phyloP scores from a whole-genome alignment of 2,797 vertebrate genomes.

The Sitta carolinensis region DNA sequence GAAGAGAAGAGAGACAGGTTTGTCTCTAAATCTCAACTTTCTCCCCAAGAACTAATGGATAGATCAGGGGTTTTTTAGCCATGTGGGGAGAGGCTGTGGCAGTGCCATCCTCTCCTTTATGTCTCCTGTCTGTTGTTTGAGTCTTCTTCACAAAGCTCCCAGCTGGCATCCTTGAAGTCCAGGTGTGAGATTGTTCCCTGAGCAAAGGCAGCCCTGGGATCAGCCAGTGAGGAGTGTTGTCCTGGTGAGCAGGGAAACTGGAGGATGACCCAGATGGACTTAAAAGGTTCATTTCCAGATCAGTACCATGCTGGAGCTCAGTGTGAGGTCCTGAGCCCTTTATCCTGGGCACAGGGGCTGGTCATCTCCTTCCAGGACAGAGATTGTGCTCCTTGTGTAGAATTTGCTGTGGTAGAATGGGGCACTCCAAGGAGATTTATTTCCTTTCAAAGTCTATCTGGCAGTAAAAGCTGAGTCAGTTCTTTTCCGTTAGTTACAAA shows the following conservation, averaged over 20 bases:
- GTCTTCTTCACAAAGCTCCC: neutral
- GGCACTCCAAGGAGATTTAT: neutral
- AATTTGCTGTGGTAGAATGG: neutral
- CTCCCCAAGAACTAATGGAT: neutral
- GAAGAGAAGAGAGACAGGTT: neutral
- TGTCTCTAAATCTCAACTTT: neutral
- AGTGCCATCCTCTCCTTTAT: neutral
- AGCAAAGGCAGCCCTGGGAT: fast-evolving
- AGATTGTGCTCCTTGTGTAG: neutral
- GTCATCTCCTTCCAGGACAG: neutral
- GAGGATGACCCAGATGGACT: neutral
- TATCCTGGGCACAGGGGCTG: neutral
- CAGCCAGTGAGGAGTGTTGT: neutral
- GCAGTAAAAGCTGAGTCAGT: neutral
- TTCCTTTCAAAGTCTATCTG: neutral
- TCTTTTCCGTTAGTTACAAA: neutral
- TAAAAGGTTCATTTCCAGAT: neutral
- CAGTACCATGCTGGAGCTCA: neutral
- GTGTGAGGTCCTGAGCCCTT: neutral
- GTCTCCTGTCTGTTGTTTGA: fast-evolving
- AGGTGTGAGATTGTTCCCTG: neutral
- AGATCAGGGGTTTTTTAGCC: neutral
- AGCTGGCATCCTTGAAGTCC: neutral
- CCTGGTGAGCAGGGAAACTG: neutral
- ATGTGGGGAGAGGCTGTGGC: fast-evolving